phyloP scores from a whole-genome alignment of 2,888 invertebrate species.

The Synergus itoensis region DNA sequence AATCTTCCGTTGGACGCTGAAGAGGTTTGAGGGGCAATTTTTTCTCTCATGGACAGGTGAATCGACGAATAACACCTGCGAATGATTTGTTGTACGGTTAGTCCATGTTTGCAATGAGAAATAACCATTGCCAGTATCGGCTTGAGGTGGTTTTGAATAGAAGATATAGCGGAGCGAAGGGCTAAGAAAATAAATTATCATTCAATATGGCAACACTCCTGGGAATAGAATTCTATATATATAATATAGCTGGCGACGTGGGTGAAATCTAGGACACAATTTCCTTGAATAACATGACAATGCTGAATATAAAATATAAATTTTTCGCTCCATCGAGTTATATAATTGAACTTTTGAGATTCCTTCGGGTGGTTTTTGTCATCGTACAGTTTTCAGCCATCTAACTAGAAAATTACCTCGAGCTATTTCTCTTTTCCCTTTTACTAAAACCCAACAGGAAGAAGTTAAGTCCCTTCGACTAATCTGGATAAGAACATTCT shows the following conservation, averaged over 20 bases:
- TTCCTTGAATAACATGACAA: background rate
- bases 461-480: slow-evolving; percentile 12
- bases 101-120: slow-evolving; percentile 59
- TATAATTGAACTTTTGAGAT: background rate
- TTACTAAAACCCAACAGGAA: background rate
- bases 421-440: slow-evolving; percentile 30
- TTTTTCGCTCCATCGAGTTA: background rate
- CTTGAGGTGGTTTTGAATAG: slow-evolving; percentile 14
- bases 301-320: too few species aligned
- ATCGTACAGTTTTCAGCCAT: background rate
- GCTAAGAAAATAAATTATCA: background rate
- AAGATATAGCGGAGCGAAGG: background rate
- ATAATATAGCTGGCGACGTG: too few species aligned
- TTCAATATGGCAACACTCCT: background rate
- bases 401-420: background rate
- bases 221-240: too few species aligned
- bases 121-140: background rate
- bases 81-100: slow-evolving; percentile 64
- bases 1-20: slow-evolving; percentile 15
- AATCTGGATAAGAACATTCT: slow-evolving; percentile 27
- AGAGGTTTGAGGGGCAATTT: slow-evolving; percentile 15
- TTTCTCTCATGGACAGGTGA: slow-evolving; percentile 18
- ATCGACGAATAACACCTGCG: slow-evolving; percentile 31
- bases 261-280: too few species aligned
- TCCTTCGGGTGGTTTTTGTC: background rate